Evolutionary conservation across 2,113 vertebrate genomes (phyloP).

Genomic region (Sakesphorus luctuosus): DNA sequence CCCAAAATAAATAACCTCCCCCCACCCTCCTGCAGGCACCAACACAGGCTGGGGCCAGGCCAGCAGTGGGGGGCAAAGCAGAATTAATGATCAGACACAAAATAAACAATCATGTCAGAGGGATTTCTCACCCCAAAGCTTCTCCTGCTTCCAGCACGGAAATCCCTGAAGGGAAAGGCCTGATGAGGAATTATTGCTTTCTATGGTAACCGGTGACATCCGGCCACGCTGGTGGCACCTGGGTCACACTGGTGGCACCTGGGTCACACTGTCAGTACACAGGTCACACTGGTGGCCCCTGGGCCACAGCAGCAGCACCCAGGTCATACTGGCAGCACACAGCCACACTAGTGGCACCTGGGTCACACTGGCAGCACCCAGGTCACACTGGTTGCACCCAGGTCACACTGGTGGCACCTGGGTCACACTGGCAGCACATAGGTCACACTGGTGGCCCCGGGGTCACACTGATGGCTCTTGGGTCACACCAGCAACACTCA

Average conservation of each 20-base stretch:
- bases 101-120: not conserved
- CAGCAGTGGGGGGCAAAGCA: not conserved
- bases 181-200: conserved; percentile 44
- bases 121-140: not conserved
- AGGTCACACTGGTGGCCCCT: not conserved
- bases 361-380: not conserved
- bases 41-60: not conserved
- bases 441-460: not conserved
- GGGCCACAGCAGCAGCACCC: not conserved
- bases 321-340: not conserved
- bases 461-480: not conserved
- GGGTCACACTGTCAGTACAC: not conserved
- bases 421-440: not conserved
- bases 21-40: not conserved
- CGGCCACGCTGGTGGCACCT: not conserved
- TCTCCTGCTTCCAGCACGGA: not conserved
- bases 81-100: not conserved
- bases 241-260: not conserved
- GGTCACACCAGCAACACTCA: too few relatives aligned
- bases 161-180: not conserved
- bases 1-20: not conserved
- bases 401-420: not conserved
- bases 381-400: not conserved
- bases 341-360: too few relatives aligned
- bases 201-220: not conserved